These are phyloP conservation scores for Ernsta delagoae DNA, from an alignment of 2,888 invertebrate species.

Conservation along the genomic window DNA sequence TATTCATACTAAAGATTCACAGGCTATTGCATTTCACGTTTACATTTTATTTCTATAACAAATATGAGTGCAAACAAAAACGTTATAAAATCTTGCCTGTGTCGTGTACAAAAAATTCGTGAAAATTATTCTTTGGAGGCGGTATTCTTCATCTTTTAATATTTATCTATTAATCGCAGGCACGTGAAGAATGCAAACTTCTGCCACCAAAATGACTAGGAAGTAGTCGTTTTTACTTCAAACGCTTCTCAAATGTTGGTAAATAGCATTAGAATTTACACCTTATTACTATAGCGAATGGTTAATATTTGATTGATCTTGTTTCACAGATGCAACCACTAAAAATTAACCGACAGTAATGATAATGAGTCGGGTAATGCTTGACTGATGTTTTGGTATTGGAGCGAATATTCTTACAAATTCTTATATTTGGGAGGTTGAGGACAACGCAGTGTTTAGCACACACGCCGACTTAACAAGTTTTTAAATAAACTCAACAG, in stretches of 20 bases:
- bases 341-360: constrained; percentile 27
- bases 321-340: neutral
- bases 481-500: too few relatives aligned
- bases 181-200: constrained; percentile 43
- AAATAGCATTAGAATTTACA: neutral
- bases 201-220: constrained; percentile 28
- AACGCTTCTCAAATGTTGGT: neutral
- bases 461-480: too few relatives aligned
- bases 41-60: too few relatives aligned
- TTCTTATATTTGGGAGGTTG: constrained; percentile 18
- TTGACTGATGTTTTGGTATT: constrained; percentile 44
- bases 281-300: constrained; percentile 2
- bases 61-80: too few relatives aligned
- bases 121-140: constrained; percentile 17
- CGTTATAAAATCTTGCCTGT: too few relatives aligned
- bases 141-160: constrained; percentile 41
- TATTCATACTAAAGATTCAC: too few relatives aligned
- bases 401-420: constrained; percentile 41
- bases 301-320: constrained; percentile 11
- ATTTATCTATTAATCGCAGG: constrained; percentile 47
- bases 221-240: constrained; percentile 36
- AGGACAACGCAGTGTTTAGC: neutral
- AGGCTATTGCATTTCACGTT: too few relatives aligned
- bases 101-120: constrained; percentile 3
- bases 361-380: constrained; percentile 50